phyloP scores from a whole-genome alignment of 2,888 invertebrate species.

The Andrena bucephala region DNA sequence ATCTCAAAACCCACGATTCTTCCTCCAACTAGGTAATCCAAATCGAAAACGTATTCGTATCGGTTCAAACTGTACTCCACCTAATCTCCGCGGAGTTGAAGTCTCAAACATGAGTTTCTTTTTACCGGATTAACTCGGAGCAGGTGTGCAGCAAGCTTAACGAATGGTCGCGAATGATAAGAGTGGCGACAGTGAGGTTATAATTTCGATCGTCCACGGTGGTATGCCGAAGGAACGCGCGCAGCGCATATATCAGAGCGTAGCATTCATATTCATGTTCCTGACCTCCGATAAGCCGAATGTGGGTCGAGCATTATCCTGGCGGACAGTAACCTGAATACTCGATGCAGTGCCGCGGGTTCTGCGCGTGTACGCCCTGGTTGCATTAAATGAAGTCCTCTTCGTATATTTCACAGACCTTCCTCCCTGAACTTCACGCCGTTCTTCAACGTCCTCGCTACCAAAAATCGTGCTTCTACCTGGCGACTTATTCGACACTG shows the following conservation, averaged over 20 bases:
- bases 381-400: neutral
- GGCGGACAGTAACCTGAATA: slow-evolving; percentile 22
- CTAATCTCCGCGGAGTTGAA: neutral
- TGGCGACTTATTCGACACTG: neutral
- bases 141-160: neutral
- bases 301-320: slow-evolving; percentile 43
- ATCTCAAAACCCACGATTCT: neutral
- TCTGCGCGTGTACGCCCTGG: neutral
- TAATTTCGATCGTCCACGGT: slow-evolving; percentile 4
- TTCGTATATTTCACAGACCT: neutral
- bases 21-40: neutral
- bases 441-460: neutral
- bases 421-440: neutral
- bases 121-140: neutral
- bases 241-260: slow-evolving; percentile 7
- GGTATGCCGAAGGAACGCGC: slow-evolving; percentile 13
- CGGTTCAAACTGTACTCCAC: neutral
- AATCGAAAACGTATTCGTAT: neutral
- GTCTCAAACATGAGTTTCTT: no score
- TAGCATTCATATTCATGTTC: slow-evolving; percentile 46
- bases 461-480: neutral
- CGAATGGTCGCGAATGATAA: neutral
- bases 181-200: neutral
- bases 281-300: slow-evolving; percentile 47
- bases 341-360: neutral